Percentiles rank a stretch among this genome's conserved stretches.
Conservation (phyloP, 2,797 vertebrate species). For the Fistularia commersonii region DNA sequence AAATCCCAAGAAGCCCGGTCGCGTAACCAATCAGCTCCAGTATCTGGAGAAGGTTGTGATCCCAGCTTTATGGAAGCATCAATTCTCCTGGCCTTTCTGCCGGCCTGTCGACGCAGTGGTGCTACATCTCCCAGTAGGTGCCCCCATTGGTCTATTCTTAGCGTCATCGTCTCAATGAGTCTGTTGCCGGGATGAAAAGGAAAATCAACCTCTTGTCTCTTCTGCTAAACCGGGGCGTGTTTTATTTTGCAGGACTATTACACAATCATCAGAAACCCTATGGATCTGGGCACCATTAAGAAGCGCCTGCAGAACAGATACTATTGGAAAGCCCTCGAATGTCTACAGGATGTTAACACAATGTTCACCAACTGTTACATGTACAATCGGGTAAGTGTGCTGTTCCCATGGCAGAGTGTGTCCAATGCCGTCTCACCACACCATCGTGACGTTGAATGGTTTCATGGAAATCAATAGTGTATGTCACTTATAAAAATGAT, state of each 20-base stretch:
- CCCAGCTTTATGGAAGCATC: constrained; percentile 85
- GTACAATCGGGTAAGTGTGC: constrained; percentile 86
- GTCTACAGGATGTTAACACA: constrained; percentile 85
- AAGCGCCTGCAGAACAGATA: constrained; percentile 90
- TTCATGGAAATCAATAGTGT: too few relatives aligned
- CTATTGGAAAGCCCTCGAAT: constrained; percentile 84
- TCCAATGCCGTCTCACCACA: too few relatives aligned
- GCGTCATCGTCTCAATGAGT: background rate
- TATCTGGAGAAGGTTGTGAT: constrained; percentile 86
- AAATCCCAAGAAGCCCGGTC: constrained; percentile 77
- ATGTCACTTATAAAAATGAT: too few relatives aligned
- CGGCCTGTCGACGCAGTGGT: constrained; percentile 88
- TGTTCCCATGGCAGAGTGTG: background rate
- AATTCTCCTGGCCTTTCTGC: constrained; percentile 92
- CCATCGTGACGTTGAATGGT: too few relatives aligned
- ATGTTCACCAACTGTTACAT: constrained; percentile 95
- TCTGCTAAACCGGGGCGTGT: too few relatives aligned
- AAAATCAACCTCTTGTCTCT: too few relatives aligned
- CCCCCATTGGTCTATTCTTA: background rate
- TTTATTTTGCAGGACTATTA: constrained; percentile 87
- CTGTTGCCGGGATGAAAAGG: background rate
- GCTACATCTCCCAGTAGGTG: constrained; percentile 87
- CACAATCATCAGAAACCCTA: constrained; percentile 86
- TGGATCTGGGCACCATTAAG: constrained; percentile 91
- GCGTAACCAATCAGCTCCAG: constrained; percentile 87